These are phyloP conservation scores for Ictidomys tridecemlineatus DNA, from an alignment of 2,113 vertebrate species.

Conservation along the genomic window DNA sequence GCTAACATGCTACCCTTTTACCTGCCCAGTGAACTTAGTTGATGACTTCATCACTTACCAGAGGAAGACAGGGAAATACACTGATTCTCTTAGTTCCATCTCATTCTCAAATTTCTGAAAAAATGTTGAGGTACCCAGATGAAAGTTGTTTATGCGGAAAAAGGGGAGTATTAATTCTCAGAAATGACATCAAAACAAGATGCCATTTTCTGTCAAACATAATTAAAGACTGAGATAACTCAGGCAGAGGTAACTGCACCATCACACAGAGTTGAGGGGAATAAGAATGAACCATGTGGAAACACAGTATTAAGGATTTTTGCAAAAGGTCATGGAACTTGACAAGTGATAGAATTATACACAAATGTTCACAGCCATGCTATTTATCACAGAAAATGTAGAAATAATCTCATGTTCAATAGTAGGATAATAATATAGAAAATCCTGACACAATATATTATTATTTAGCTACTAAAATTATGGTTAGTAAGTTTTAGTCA, in stretches of 20 bases:
- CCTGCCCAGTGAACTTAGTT: background rate
- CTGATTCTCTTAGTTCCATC: background rate
- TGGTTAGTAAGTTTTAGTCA: too few species aligned
- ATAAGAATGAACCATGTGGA: background rate
- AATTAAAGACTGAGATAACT: constrained; percentile 63
- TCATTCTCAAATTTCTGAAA: background rate
- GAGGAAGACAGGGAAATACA: background rate
- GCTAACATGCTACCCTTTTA: background rate
- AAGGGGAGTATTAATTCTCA: constrained; percentile 62
- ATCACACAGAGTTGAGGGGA: too few species aligned
- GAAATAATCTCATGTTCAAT: background rate
- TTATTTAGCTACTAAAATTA: too few species aligned
- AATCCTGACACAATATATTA: too few species aligned
- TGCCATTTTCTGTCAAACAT: constrained; percentile 63
- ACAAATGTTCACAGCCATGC: background rate
- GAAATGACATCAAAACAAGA: constrained; percentile 61
- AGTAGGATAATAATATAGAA: too few species aligned
- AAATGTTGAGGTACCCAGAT: background rate
- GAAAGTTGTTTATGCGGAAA: constrained; percentile 27
- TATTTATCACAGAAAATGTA: background rate
- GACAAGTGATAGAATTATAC: background rate
- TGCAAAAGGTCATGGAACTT: background rate
- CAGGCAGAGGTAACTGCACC: background rate
- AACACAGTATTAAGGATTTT: background rate
- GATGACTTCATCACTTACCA: background rate